Evolutionary conservation across 2,888 invertebrate genomes (phyloP).

Genomic region (Hirtodrosophila histrioides): DNA sequence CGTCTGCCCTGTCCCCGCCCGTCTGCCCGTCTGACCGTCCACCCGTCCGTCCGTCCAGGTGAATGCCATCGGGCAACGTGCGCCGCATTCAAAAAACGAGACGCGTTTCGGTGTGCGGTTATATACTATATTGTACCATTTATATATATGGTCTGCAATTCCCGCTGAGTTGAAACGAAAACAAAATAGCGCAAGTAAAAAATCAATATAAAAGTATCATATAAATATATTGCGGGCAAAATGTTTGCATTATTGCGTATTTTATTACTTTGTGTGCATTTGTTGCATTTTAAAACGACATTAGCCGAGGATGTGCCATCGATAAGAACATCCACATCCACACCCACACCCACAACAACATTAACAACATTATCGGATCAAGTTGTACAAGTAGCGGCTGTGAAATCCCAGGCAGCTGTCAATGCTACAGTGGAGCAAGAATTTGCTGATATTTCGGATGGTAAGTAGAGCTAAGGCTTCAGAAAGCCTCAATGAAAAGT

Average conservation of each 20-base stretch:
- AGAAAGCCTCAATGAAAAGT: slow-evolving; percentile 27
- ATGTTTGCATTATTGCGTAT: slow-evolving; percentile 68
- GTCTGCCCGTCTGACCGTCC: too few species aligned
- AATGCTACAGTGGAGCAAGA: slow-evolving; percentile 46
- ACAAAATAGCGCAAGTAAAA: slow-evolving; percentile 55
- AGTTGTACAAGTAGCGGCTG: slow-evolving; percentile 31
- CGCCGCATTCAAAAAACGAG: slow-evolving; percentile 57
- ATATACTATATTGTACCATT: slow-evolving; percentile 46
- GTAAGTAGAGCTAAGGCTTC: slow-evolving; percentile 47
- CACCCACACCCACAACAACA: slow-evolving; percentile 4
- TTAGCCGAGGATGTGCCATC: slow-evolving; percentile 55
- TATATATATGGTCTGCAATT: slow-evolving; percentile 70
- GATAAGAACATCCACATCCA: slow-evolving; percentile 17
- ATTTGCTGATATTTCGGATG: slow-evolving; percentile 16
- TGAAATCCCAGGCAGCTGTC: slow-evolving; percentile 14
- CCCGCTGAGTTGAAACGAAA: slow-evolving; percentile 56
- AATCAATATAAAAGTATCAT: slow-evolving; percentile 19
- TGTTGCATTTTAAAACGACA: slow-evolving; percentile 72
- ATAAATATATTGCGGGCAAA: slow-evolving; percentile 47
- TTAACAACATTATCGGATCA: slow-evolving; percentile 37
- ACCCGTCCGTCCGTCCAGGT: slow-evolving; percentile 59
- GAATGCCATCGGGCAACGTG: slow-evolving; percentile 76
- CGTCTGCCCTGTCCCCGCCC: slow-evolving; percentile 29
- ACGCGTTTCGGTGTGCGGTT: slow-evolving; percentile 59
- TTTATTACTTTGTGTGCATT: slow-evolving; percentile 75